phyloP scores from a whole-genome alignment of 2,888 invertebrate species.

The Chelonus formosanus region DNA sequence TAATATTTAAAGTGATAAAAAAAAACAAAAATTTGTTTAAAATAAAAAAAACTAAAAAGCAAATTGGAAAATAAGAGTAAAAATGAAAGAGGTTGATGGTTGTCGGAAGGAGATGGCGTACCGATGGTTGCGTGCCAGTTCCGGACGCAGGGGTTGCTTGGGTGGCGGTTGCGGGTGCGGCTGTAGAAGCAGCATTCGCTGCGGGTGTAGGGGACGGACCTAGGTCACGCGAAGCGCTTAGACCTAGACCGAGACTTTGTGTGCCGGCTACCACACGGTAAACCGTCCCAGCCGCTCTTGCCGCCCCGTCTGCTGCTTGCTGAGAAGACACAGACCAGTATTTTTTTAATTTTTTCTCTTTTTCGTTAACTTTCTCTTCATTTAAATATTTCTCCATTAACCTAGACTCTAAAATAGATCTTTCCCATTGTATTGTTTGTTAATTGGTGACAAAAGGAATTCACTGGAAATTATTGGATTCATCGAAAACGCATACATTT shows the following conservation, averaged over 20 bases:
- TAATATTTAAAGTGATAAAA: neutral
- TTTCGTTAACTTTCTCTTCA: constrained; percentile 4
- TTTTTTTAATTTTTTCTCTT: constrained; percentile 21
- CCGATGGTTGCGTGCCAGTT: constrained; percentile 62
- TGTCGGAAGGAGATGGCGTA: constrained; percentile 62
- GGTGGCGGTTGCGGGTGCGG: constrained; percentile 49
- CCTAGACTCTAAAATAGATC: constrained; percentile 16
- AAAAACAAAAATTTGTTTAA: neutral
- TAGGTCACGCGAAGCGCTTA: constrained; percentile 69
- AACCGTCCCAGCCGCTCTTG: constrained; percentile 80
- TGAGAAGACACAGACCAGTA: constrained; percentile 65
- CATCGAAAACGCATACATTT: neutral
- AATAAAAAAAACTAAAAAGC: constrained; percentile 1
- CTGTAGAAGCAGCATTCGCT: constrained; percentile 46
- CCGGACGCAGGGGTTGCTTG: constrained; percentile 53
- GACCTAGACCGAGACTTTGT: constrained; percentile 77
- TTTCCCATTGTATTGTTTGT: constrained; percentile 7
- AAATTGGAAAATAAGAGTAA: constrained; percentile 1
- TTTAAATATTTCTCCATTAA: neutral
- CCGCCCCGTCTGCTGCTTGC: constrained; percentile 83
- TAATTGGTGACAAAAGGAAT: constrained; percentile 10
- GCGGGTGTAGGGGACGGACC: constrained; percentile 66
- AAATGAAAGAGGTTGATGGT: constrained; percentile 39
- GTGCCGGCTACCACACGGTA: constrained; percentile 82
- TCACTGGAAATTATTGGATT: constrained; percentile 23